Evolutionary conservation across 2,797 vertebrate species (phyloP), one percentile per base, ranked within the genome.

Genomic region (Melanogrammus aeglefinus): DNA sequence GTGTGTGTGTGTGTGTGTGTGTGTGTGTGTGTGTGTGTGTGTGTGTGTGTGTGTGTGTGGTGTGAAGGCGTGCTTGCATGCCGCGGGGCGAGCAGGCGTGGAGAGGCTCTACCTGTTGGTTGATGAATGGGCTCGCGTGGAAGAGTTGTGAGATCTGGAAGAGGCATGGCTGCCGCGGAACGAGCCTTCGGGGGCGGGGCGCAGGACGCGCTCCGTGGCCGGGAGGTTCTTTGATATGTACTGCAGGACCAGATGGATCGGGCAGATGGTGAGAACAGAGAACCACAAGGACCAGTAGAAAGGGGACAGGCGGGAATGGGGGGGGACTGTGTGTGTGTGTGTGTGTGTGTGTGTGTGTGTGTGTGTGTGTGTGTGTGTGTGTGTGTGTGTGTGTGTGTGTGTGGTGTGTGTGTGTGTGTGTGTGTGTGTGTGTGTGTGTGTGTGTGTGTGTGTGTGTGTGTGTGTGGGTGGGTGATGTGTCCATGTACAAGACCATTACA

Each of bases 201-300:
- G 94, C 91, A 97, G 98, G 90, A 97, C 95, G 0, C 97, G 95
- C 82, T 99, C 97, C 0, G 97, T 96, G 81, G 95, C 94, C 66
- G 97, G 96, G 80, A 96, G 91, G 1, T 98, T 99, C 95, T 99
- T 99, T 90, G 97, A 96, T 91, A 99, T 96, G 86, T 97, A 99
- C 97, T 99, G 92, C 39, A 92, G 91, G 0, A 77, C 83, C 41
- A 91, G 76, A 88, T 83, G 76, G 79, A 79, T 81, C 78, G 80
- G 79, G 81, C 75, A 85, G 80, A 86, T 79, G 73, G 63, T 74
- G 70, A 80, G 74, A 81, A 36, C 27, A 71, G 39, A 57, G 47
- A 21, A 57, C 16, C 16, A 21, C 16, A 57, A 57, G 47, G 21
- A 78, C 81, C 73, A 31, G 21, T 38, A 77, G 27, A 35, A 81